phyloP scores from a whole-genome alignment of 2,113 vertebrate genomes.

The Pachypanchax playfairii region DNA sequence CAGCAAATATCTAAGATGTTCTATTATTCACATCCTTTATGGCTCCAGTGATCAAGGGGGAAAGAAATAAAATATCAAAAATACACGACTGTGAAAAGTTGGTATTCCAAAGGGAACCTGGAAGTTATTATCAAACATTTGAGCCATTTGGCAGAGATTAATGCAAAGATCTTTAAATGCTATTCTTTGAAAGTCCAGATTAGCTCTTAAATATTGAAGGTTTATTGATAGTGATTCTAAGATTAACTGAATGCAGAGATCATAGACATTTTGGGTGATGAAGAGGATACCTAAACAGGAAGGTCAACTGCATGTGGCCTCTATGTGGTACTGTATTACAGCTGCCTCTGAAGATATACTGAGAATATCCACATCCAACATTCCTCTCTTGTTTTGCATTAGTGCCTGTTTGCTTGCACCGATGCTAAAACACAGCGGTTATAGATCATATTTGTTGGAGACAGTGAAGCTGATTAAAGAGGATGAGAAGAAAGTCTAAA shows the following conservation, averaged over 20 bases:
- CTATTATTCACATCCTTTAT: conserved; percentile 52
- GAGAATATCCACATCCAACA: not conserved
- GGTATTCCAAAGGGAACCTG: conserved; percentile 31
- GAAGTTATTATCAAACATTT: conserved; percentile 51
- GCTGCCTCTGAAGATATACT: not conserved
- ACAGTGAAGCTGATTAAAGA: conserved; percentile 67
- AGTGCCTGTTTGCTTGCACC: conserved; percentile 40
- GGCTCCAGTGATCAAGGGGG: conserved; percentile 45
- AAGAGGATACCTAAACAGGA: conserved; percentile 18
- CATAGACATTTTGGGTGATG: conserved; percentile 26
- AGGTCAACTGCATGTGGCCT: conserved; percentile 11
- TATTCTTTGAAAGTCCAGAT: conserved; percentile 38
- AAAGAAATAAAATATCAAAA: conserved; percentile 63
- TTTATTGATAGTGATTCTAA: conserved; percentile 56
- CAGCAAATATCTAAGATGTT: conserved; percentile 37
- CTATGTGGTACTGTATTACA: not conserved
- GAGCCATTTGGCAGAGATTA: conserved; percentile 45
- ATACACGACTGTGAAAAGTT: conserved; percentile 48
- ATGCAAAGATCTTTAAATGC: conserved; percentile 11
- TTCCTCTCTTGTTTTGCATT: conserved; percentile 20
- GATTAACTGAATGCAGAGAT: conserved; percentile 53
- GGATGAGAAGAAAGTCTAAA: conserved; percentile 64
- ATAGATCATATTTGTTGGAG: conserved; percentile 70
- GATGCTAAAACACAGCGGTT: conserved; percentile 48
- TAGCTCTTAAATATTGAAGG: conserved; percentile 28